A percentile compares a stretch with the other conserved stretches of the same genome.
Conservation (phyloP, 1,140 invertebrate genomes). For the Musca domestica region DNA sequence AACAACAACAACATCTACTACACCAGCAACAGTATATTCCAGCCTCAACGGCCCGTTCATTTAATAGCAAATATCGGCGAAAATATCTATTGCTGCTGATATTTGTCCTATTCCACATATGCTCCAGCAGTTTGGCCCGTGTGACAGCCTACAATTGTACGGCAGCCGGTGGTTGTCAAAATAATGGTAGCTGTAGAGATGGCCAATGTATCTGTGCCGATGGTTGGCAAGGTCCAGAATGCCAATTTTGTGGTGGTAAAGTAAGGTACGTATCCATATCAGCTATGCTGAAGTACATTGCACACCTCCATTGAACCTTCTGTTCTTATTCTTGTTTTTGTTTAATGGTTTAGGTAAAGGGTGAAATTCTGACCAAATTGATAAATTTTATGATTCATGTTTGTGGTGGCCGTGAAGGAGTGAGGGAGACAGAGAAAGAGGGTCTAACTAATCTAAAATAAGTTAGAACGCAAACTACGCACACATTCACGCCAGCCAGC, state of each 20-base stretch:
- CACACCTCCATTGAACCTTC: too few relatives aligned
- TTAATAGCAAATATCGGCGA: conserved; percentile 52
- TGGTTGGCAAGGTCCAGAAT: conserved; percentile 84
- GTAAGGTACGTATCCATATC: conserved; percentile 80
- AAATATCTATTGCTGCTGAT: conserved; percentile 47
- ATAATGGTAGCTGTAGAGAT: conserved; percentile 76
- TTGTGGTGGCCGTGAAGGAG: too few relatives aligned
- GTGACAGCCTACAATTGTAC: conserved; percentile 50
- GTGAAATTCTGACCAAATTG: too few relatives aligned
- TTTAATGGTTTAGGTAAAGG: too few relatives aligned
- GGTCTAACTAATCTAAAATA: too few relatives aligned
- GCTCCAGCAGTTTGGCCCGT: conserved; percentile 42
- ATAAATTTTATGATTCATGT: too few relatives aligned
- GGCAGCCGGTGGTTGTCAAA: conserved; percentile 58
- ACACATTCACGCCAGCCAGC: too few relatives aligned
- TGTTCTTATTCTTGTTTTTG: too few relatives aligned
- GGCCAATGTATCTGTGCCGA: conserved; percentile 79
- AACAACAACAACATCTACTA: neutral
- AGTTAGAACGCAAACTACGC: too few relatives aligned
- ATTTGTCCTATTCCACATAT: conserved; percentile 43
- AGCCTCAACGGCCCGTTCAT: conserved; percentile 28
- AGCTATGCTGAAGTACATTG: too few relatives aligned
- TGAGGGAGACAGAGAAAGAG: too few relatives aligned
- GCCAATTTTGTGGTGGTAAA: conserved; percentile 88
- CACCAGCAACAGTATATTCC: neutral